phyloP scores from a whole-genome alignment of 2,113 vertebrate genomes.

The Stigmatopora nigra region DNA sequence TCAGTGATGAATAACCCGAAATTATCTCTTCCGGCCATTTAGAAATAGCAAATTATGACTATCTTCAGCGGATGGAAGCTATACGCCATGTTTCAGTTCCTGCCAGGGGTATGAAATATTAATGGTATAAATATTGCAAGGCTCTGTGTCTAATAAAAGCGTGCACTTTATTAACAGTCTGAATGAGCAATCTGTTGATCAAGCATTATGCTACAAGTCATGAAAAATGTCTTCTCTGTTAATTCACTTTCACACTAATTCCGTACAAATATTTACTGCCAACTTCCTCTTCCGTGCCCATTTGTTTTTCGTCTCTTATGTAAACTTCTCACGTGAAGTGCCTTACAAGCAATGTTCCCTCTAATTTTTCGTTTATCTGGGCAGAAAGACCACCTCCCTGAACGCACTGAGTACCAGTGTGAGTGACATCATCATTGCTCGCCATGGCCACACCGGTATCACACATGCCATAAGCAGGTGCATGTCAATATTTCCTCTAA shows the following conservation, averaged over 20 bases:
- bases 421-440: too few relatives aligned
- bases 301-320: conserved; percentile 23
- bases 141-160: conserved; percentile 72
- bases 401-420: too few relatives aligned
- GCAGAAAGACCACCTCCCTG: too few relatives aligned
- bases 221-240: conserved; percentile 38
- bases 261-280: conserved; percentile 3
- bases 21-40: conserved; percentile 30
- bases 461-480: too few relatives aligned
- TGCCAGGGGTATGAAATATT: conserved; percentile 70
- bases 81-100: conserved; percentile 40
- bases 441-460: too few relatives aligned
- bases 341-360: too few relatives aligned
- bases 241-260: conserved; percentile 28
- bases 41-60: conserved; percentile 35
- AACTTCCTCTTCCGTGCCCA: conserved; percentile 12
- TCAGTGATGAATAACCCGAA: conserved; percentile 37
- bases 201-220: conserved; percentile 67
- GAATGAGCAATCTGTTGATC: conserved; percentile 68
- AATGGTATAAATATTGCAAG: conserved; percentile 75
- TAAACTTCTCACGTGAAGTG: conserved; percentile 7
- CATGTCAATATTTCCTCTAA: too few relatives aligned
- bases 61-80: conserved; percentile 35
- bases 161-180: conserved; percentile 70
- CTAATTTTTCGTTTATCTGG: too few relatives aligned